Conservation (phyloP, 2,888 invertebrate genomes). For the Phasia obesa region DNA sequence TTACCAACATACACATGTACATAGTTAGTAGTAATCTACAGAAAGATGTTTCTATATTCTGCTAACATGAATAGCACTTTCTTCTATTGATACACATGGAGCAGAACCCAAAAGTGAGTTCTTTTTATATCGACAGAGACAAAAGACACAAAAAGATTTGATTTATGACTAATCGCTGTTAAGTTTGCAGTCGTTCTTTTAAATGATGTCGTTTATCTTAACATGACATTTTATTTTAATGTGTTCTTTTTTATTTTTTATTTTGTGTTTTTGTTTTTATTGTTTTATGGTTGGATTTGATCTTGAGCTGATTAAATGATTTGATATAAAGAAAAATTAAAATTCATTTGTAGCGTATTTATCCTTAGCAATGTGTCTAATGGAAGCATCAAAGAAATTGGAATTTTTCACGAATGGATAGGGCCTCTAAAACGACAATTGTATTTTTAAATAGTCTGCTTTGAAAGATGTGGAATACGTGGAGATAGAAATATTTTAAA, state of each 20-base stretch:
- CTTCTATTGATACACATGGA: conserved; percentile 40
- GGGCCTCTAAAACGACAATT: too few relatives aligned
- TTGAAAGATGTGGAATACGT: too few relatives aligned
- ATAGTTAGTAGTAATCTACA: not conserved
- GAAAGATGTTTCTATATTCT: not conserved
- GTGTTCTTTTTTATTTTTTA: conserved; percentile 20
- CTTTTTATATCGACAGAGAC: conserved; percentile 55
- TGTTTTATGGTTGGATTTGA: conserved; percentile 40
- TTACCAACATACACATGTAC: not conserved
- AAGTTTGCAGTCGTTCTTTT: conserved; percentile 61
- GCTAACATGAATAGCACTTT: conserved; percentile 36
- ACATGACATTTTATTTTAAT: conserved; percentile 47
- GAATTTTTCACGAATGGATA: too few relatives aligned
- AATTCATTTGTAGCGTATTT: conserved; percentile 45
- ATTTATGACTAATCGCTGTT: conserved; percentile 67
- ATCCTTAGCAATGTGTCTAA: too few relatives aligned
- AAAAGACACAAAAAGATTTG: conserved; percentile 63
- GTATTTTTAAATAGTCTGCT: too few relatives aligned
- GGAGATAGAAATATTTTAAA: too few relatives aligned
- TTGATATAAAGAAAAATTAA: conserved; percentile 38
- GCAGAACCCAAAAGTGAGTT: conserved; percentile 46
- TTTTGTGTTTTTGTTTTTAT: conserved; percentile 29
- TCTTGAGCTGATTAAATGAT: conserved; percentile 54
- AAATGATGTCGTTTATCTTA: conserved; percentile 65
- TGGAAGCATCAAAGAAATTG: not conserved